Conservation (phyloP, 2,888 invertebrate species). For the Clivina fossor region DNA sequence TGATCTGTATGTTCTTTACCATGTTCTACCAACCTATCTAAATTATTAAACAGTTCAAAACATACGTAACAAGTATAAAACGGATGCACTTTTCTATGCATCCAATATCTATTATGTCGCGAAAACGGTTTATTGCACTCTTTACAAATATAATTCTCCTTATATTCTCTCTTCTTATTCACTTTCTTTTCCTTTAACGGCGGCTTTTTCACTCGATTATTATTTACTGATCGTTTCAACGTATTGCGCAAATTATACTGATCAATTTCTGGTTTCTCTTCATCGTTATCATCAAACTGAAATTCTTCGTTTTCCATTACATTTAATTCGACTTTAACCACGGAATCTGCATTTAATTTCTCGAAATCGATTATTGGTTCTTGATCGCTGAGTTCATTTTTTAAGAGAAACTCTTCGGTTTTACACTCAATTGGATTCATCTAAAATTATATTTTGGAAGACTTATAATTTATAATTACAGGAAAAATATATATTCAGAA, state of each 20-base stretch:
- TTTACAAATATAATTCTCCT: neutral
- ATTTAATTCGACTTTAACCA: constrained; percentile 19
- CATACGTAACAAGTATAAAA: constrained; percentile 10
- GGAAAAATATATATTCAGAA: too few relatives aligned
- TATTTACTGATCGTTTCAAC: neutral
- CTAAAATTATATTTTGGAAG: constrained; percentile 1
- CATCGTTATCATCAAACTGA: constrained; percentile 5
- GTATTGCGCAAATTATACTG: constrained; percentile 13
- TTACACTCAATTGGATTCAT: neutral
- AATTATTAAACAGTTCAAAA: constrained; percentile 1
- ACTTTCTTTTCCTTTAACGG: too few relatives aligned
- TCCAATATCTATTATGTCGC: constrained; percentile 12
- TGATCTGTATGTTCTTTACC: constrained; percentile 13
- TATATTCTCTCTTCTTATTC: neutral
- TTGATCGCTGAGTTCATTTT: neutral
- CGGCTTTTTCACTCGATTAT: too few relatives aligned
- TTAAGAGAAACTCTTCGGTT: neutral
- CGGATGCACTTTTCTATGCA: constrained; percentile 6
- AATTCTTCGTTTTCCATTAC: constrained; percentile 15
- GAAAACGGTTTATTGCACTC: constrained; percentile 2
- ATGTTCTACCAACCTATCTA: constrained; percentile 8
- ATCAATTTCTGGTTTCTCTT: neutral
- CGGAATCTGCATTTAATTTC: neutral
- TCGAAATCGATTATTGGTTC: constrained; percentile 5
- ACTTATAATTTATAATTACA: too few relatives aligned